Base-by-base conservation (phyloP, 37 sponge, comb jelly and placozoan genomes). In the Oopsacas minuta region DNA sequence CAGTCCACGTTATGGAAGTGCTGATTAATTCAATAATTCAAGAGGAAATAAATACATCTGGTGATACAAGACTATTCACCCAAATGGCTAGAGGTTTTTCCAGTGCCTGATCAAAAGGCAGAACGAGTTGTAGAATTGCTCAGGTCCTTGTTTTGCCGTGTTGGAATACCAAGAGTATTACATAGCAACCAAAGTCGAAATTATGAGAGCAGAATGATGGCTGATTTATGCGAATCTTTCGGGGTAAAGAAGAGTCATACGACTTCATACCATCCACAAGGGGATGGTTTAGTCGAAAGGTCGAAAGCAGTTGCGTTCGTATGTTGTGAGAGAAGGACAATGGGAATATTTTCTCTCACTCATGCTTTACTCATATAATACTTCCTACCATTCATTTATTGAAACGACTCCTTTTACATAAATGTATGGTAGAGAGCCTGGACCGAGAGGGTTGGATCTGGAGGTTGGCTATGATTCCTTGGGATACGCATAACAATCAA, bases 261-360 rank as follows among this genome's bases (percentile, higher is more conserved):
- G 0, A 87, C 87, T 38, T 86, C 84, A 23, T 86, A 86, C 30
- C 89, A 88, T 37, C 83, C 89, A 12, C 89, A 88, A 82, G 86
- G 86, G 23, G 86, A 88, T 85, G 86, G 90, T 20, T 88, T 90
- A 86, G 90, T 90, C 23, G 90, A 90, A 53, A 36, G 82, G 23
- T 85, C 88, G 8, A 87, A 90, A 37, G 61, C 85, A n/a, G n/a
- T n/a, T n/a, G n/a, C n/a, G n/a, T n/a, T n/a, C n/a, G n/a, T n/a
- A n/a, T n/a, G n/a, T n/a, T n/a, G n/a, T n/a, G n/a, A n/a, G n/a
- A n/a, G n/a, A n/a, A n/a, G n/a, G n/a, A n/a, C n/a, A n/a, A n/a
- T n/a, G n/a, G n/a, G n/a, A n/a, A n/a, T n/a, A n/a, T n/a, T n/a
- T n/a, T n/a, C n/a, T n/a, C n/a, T n/a, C n/a, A n/a, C n/a, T n/a